Percentiles rank a stretch among this genome's conserved stretches.
phyloP scores from a whole-genome alignment of 1,140 invertebrate genomes.

The Zaprionus camerounensis region DNA sequence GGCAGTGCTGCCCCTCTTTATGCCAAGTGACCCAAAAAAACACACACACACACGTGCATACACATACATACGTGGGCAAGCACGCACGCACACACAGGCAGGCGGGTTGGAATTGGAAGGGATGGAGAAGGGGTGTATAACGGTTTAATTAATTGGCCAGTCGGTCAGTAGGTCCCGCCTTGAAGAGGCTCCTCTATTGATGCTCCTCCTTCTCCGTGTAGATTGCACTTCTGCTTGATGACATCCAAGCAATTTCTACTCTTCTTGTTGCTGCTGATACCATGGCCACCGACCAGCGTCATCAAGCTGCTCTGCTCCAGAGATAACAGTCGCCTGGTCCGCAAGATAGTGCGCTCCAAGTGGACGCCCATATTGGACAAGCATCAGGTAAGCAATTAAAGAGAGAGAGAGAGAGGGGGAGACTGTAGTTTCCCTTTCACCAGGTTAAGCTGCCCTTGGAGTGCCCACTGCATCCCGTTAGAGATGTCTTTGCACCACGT shows the following conservation, averaged over 20 bases:
- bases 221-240: constrained; percentile 74
- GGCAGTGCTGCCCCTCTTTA: constrained; percentile 49
- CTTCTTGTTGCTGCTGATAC: constrained; percentile 91
- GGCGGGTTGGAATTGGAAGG: not conserved
- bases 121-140: not conserved
- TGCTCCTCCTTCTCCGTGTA: constrained; percentile 35
- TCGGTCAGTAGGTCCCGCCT: constrained; percentile 56
- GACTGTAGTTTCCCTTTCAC: not conserved
- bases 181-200: not conserved
- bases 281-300: constrained; percentile 93
- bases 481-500: constrained; percentile 94
- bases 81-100: constrained; percentile 16
- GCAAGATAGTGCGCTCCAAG: constrained; percentile 95
- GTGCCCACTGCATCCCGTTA: constrained; percentile 94
- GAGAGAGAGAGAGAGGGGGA: not conserved
- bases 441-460: constrained; percentile 90
- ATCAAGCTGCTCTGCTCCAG: constrained; percentile 94
- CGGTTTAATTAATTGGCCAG: constrained; percentile 50
- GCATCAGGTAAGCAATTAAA: constrained; percentile 88
- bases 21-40: constrained; percentile 72
- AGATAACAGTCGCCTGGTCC: constrained; percentile 94
- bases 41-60: not conserved
- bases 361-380: constrained; percentile 94
- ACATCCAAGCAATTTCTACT: constrained; percentile 85
- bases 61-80: not conserved